Base-by-base conservation (phyloP, 2,113 vertebrate genomes). In the Scomber japonicus region DNA sequence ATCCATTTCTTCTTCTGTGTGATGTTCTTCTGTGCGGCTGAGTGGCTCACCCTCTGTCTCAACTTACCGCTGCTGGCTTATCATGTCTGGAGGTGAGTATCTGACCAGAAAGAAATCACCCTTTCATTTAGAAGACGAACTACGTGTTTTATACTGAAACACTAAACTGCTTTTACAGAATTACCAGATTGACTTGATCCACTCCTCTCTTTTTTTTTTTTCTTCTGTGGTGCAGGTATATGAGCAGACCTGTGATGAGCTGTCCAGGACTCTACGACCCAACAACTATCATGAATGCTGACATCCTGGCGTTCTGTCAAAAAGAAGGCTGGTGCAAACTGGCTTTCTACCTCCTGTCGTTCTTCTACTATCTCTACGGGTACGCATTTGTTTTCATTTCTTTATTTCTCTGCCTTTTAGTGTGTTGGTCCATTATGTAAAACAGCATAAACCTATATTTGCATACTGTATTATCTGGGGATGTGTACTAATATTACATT, bases 1-100 rank as follows among this genome's bases (percentile, higher is more conserved):
- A 99, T 99, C 96, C 98, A 99, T 68, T 97, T 97, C 79, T 99
- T 99, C 97, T 99, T 99, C 97, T 99, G 98, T 75, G 97, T 99
- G 94, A 99, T 99, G 98, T 99, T 99, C 95, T 97, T 99, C 81
- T 99, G 98, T 88, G 98, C 98, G 21, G 96, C 97, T 63, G 98
- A 99, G 91, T 99, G 98, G 98, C 97, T 99, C 69, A 99, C 98
- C 0, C 96, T 99, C 88, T 95, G 94, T 73, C 97, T 99, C 95
- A 99, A 99, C 94, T 93, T 99, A 88, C 98, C 98, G 1, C 96
- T 99, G 89, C 89, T 99, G 95, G 97, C 97, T 56, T 99, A 99
- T 91, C 98, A 99, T 49, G 96, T 99, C 85, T 99, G 98, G 98
- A 99, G 98, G 98, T 99, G 94, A 84, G 89, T 54, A 4, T 48